phyloP scores from a whole-genome alignment of 2,888 invertebrate genomes.

The Stenoptilia bipunctidactyla region DNA sequence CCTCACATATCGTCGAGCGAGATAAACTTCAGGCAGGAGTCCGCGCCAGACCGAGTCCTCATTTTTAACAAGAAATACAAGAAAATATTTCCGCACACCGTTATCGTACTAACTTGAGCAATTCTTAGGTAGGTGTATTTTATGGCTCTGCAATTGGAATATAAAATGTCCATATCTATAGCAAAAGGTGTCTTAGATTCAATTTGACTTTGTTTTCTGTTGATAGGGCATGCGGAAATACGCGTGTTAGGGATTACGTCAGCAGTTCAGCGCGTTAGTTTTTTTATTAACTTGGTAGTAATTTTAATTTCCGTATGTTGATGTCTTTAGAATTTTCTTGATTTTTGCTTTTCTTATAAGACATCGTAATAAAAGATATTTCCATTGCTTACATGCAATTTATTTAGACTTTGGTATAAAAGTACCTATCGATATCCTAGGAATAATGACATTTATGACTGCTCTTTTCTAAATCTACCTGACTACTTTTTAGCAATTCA shows the following conservation, averaged over 20 bases:
- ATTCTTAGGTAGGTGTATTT: neutral
- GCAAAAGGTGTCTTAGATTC: conserved; percentile 3
- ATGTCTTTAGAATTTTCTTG: too few species aligned
- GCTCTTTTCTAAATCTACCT: too few species aligned
- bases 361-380: too few species aligned
- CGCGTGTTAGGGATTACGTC: conserved; percentile 55
- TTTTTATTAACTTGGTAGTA: conserved; percentile 45
- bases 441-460: too few species aligned
- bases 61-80: conserved; percentile 48
- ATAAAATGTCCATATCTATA: conserved; percentile 1
- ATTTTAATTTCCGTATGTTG: neutral
- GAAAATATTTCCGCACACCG: conserved; percentile 53
- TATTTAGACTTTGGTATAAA: too few species aligned
- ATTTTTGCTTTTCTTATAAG: too few species aligned
- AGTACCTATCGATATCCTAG: too few species aligned
- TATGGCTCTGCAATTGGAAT: too few species aligned
- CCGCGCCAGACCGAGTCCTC: conserved; percentile 48
- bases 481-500: too few species aligned
- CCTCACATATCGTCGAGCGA: conserved; percentile 45
- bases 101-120: conserved; percentile 30
- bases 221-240: conserved; percentile 59
- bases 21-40: conserved; percentile 65
- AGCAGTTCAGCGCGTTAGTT: conserved; percentile 44
- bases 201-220: conserved; percentile 15
- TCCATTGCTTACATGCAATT: too few species aligned